Conservation (phyloP, 2,797 vertebrate species). For the Scarus forsteni region DNA sequence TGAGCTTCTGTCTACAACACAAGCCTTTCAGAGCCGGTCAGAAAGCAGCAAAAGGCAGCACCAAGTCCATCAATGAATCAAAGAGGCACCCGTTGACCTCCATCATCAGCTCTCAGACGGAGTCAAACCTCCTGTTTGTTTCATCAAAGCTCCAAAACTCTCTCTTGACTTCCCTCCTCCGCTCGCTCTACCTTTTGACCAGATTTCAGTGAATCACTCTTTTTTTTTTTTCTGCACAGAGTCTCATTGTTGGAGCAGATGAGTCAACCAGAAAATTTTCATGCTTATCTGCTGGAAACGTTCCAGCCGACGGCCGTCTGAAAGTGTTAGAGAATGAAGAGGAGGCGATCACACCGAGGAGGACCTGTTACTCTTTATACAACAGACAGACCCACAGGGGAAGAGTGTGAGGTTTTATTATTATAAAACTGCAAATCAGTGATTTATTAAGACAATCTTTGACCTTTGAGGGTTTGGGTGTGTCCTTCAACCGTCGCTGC, state of each 20-base stretch:
- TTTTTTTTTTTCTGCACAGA: neutral
- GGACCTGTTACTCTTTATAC: conserved; percentile 2
- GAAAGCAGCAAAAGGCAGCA: neutral
- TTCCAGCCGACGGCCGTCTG: conserved; percentile 21
- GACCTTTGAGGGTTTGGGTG: no score
- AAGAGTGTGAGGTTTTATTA: neutral
- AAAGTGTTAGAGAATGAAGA: conserved; percentile 26
- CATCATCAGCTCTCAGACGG: neutral
- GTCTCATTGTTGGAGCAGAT: conserved; percentile 30
- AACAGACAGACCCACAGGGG: neutral
- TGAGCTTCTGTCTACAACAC: no score
- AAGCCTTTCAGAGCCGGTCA: no score
- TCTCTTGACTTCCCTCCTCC: conserved; percentile 6
- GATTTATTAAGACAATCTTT: no score
- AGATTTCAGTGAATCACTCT: conserved; percentile 1
- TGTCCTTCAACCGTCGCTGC: no score
- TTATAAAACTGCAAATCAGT: no score
- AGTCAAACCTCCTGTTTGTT: neutral
- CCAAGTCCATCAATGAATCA: neutral
- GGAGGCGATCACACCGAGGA: conserved; percentile 16
- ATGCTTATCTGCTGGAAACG: conserved; percentile 22
- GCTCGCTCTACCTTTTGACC: conserved; percentile 2
- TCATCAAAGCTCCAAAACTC: neutral
- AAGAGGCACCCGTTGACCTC: neutral
- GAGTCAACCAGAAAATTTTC: conserved; percentile 37